Evolutionary conservation across 1,140 invertebrate genomes (phyloP).

Genomic region (Drosophila sproati): DNA sequence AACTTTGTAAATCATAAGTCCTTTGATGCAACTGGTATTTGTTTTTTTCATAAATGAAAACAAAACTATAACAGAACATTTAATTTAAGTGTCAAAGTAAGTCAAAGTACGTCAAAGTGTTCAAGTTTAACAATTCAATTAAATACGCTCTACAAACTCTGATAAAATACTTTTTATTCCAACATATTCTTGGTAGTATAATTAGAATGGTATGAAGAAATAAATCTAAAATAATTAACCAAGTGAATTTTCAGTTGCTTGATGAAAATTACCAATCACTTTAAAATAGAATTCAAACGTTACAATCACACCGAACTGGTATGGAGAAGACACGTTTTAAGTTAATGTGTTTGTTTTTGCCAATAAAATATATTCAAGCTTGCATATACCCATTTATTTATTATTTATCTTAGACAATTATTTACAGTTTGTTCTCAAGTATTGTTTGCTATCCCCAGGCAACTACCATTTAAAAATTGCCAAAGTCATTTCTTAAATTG

Average conservation of each 20-base stretch:
- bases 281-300: too few relatives aligned
- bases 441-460: background rate
- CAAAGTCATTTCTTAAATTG: constrained; percentile 42
- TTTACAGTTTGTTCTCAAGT: background rate
- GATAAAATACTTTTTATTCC: background rate
- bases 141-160: background rate
- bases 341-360: too few relatives aligned
- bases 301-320: too few relatives aligned
- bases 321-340: too few relatives aligned
- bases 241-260: too few relatives aligned
- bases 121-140: background rate
- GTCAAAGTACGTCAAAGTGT: background rate
- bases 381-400: background rate
- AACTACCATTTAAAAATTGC: background rate
- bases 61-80: background rate
- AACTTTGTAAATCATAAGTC: background rate
- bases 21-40: background rate
- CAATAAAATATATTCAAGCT: background rate
- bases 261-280: too few relatives aligned
- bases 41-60: background rate
- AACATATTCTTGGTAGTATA: background rate
- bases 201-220: background rate
- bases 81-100: background rate
- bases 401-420: background rate
- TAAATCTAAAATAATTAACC: too few relatives aligned